Percentiles rank a stretch among this genome's conserved stretches.
Evolutionary conservation across 2,888 invertebrate genomes (phyloP).

Genomic region (Microctonus aethiopoides): DNA sequence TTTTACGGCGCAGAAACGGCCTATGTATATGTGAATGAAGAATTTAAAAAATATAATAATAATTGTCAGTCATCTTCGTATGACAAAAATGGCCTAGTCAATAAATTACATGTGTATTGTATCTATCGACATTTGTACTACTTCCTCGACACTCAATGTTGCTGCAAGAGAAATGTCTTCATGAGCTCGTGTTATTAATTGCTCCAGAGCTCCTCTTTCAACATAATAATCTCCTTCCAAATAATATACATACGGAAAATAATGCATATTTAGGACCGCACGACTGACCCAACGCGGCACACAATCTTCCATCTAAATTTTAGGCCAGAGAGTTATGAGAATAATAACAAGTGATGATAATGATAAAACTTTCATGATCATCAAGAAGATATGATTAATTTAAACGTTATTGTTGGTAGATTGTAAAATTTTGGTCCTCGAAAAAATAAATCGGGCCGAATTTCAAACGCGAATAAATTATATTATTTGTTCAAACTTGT

Average conservation of each 20-base stretch:
- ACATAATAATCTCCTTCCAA: conserved; percentile 27
- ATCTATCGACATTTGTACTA: conserved; percentile 9
- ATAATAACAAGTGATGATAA: conserved; percentile 21
- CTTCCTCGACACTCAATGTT: background rate
- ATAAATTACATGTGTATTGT: background rate
- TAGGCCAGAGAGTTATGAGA: conserved; percentile 25
- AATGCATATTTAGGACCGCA: conserved; percentile 66
- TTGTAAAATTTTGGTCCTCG: conserved; percentile 53
- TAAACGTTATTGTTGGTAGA: conserved; percentile 60
- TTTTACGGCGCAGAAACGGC: conserved; percentile 1
- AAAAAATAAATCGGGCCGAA: conserved; percentile 50
- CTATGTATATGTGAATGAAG: background rate
- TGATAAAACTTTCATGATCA: conserved; percentile 29
- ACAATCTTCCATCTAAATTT: conserved; percentile 35
- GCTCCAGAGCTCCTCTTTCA: conserved; percentile 23
- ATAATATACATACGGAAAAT: conserved; percentile 34
- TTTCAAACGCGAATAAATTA: conserved; percentile 61
- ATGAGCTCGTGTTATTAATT: conserved; percentile 7
- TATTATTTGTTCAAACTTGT: conserved; percentile 62
- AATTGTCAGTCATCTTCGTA: background rate
- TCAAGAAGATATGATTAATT: conserved; percentile 49
- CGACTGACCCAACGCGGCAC: conserved; percentile 65
- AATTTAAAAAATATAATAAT: background rate
- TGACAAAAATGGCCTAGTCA: conserved; percentile 6
- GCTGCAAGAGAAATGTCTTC: conserved; percentile 7